Conservation (phyloP, 2,113 vertebrate genomes). For the Cottus gobio region DNA sequence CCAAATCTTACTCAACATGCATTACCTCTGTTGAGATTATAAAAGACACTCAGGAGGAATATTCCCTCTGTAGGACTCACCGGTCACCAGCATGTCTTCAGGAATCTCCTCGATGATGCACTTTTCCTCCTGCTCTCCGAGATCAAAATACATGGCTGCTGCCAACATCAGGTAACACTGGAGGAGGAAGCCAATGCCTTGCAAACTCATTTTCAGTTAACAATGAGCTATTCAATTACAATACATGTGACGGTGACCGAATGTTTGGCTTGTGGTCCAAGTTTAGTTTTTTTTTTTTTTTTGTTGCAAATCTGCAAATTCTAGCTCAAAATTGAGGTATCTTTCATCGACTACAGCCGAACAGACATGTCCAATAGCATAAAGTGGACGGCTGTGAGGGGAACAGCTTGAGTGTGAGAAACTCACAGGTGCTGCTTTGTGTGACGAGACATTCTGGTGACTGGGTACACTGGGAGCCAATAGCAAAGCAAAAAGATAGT, state of each 20-base stretch:
- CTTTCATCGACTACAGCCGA: not conserved
- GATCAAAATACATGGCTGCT: constrained; percentile 89
- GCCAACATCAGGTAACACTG: constrained; percentile 79
- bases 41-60: constrained; percentile 20
- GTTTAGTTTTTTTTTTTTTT: not conserved
- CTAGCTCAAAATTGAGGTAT: not conserved
- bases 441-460: constrained; percentile 63
- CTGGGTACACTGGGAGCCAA: constrained; percentile 62
- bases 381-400: constrained; percentile 3
- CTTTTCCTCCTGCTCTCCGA: constrained; percentile 89
- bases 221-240: constrained; percentile 29
- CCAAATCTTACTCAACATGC: constrained; percentile 2
- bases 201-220: constrained; percentile 58
- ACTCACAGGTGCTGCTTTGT: constrained; percentile 73
- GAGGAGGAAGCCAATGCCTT: constrained; percentile 63
- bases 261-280: constrained; percentile 22
- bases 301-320: constrained; percentile 12
- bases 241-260: constrained; percentile 8
- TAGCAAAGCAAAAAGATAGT: constrained; percentile 41
- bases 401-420: constrained; percentile 71
- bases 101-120: constrained; percentile 94
- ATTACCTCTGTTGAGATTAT: constrained; percentile 4
- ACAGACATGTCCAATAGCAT: not conserved
- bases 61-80: constrained; percentile 78
- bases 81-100: constrained; percentile 85